A percentile compares a stretch with the other conserved stretches of the same genome.
phyloP scores from a whole-genome alignment of 2,797 vertebrate species.

The Scleropages formosus region DNA sequence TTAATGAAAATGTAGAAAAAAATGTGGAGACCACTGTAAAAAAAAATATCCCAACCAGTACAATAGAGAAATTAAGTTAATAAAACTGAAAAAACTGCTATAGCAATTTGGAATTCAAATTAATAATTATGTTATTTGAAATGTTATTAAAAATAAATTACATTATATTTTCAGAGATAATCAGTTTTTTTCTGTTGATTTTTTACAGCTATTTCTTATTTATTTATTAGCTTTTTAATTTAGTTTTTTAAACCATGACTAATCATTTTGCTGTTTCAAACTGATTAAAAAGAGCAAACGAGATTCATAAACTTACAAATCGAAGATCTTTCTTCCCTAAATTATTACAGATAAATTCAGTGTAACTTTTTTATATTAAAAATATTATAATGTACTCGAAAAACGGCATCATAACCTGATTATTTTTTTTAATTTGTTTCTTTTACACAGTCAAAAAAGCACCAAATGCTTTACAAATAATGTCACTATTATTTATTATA shows the following conservation, averaged over 20 bases:
- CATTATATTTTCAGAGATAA: too few species aligned
- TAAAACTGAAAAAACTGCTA: background rate
- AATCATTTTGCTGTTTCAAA: background rate
- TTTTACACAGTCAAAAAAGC: background rate
- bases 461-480: background rate
- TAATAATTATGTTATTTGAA: too few species aligned
- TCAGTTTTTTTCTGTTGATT: too few species aligned
- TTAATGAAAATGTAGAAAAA: background rate
- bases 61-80: conserved; percentile 1
- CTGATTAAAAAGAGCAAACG: too few species aligned
- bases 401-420: background rate
- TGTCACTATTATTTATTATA: background rate
- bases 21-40: background rate
- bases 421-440: background rate
- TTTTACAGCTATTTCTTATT: too few species aligned
- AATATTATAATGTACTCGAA: background rate
- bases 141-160: too few species aligned
- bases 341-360: background rate
- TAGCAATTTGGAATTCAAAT: too few species aligned
- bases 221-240: background rate
- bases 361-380: background rate
- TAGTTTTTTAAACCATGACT: background rate
- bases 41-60: background rate
- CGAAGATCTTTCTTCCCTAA: too few species aligned
- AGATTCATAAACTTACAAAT: too few species aligned